Evolutionary conservation across 2,113 vertebrate species (phyloP), one percentile per base, ranked within the genome.

Genomic region (Nesogale talazaci): DNA sequence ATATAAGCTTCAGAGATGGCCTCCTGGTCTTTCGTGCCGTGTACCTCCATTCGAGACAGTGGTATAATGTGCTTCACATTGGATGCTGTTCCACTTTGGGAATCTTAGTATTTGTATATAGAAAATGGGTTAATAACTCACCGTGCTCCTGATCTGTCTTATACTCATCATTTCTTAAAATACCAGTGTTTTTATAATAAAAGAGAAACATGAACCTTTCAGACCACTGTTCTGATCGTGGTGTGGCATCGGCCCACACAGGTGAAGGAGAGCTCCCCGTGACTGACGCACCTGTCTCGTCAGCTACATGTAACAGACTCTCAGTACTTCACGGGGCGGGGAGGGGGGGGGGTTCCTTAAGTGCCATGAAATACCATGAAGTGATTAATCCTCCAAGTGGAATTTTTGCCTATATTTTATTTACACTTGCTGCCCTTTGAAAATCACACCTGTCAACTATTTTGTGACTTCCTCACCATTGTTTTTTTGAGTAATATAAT

Each of bases 51-150:
- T 94, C 12, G 46, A 74, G 96, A 52, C 97, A 92, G 91, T 88
- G 92, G 94, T 95, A 96, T 96, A 93, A 97, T 98, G 97, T 98
- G 98, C 97, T 96, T 98, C 98, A 97, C 97, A 97, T 98, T 97
- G 94, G 70, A 95, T 96, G 95, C 94, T 98, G 36, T 98, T 98
- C 97, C 98, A 97, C 96, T 98, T 98, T 95, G 7, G 98, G 96
- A 98, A 98, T 98, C 98, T 95, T 97, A 96, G 86, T 97, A 83
- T 96, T 93, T 98, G 95, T 98, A 98, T 91, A 98, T 97, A 98
- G 90, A 95, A 90, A 90, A 83, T 40, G 95, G 92, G 79, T 97
- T 82, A 92, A 94, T 94, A 94, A 92, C 87, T 97, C 94, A 89
- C 91, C 57, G 67, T 95, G 90, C 94, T 96, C 80, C 94, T 91